Percentiles rank a stretch among this genome's conserved stretches.
phyloP scores from a whole-genome alignment of 2,113 vertebrate genomes.

The Sceloporus tristichus region DNA sequence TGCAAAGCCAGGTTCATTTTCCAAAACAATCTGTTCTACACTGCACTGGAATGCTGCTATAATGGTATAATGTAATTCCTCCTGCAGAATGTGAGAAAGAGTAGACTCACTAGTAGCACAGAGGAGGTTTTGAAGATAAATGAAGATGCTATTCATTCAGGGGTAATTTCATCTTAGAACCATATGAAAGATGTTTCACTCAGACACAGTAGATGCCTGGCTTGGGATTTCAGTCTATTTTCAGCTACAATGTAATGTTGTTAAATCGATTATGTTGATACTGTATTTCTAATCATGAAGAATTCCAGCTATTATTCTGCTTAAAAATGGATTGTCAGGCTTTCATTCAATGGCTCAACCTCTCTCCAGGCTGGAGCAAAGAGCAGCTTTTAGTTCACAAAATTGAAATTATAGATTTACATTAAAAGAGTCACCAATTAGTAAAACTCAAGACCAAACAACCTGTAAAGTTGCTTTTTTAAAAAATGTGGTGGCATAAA shows the following conservation, averaged over 20 bases:
- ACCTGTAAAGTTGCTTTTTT: neutral
- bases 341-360: constrained; percentile 68
- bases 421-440: constrained; percentile 54
- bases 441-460: constrained; percentile 44
- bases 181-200: constrained; percentile 91
- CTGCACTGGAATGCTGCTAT: constrained; percentile 89
- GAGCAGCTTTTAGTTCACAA: constrained; percentile 67
- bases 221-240: constrained; percentile 79
- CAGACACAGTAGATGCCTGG: constrained; percentile 71
- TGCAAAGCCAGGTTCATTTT: constrained; percentile 97
- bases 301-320: constrained; percentile 74
- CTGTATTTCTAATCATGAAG: constrained; percentile 77
- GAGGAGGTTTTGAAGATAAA: constrained; percentile 95
- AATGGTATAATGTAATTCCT: constrained; percentile 93
- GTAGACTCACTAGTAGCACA: constrained; percentile 91
- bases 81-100: constrained; percentile 85
- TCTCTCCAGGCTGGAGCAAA: constrained; percentile 73
- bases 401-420: constrained; percentile 66
- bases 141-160: constrained; percentile 99
- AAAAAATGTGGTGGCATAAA: neutral
- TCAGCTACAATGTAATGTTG: constrained; percentile 70
- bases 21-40: constrained; percentile 95
- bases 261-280: constrained; percentile 82
- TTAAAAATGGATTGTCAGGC: constrained; percentile 65
- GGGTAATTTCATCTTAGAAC: constrained; percentile 96